Evolutionary conservation across 2,113 vertebrate genomes (phyloP).

Genomic region (Nicator chloris): DNA sequence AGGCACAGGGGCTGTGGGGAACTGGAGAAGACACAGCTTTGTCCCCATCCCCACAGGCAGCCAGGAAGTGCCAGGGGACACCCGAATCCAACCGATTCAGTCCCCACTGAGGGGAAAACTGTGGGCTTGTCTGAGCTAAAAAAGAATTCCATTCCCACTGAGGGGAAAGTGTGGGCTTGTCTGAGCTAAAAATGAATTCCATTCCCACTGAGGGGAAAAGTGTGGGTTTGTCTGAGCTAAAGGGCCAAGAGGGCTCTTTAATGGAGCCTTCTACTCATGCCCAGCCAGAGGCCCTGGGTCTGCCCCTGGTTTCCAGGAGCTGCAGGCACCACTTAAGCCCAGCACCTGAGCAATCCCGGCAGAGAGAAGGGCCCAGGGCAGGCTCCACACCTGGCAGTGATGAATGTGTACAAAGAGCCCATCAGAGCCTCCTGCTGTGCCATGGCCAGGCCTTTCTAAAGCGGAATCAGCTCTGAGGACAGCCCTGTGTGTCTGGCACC

Average conservation of each 20-base stretch:
- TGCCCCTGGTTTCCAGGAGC: not conserved
- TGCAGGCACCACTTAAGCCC: not conserved
- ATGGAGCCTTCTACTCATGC: not conserved
- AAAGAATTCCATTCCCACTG: too few species aligned
- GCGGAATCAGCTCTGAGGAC: rapidly evolving
- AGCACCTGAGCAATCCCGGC: not conserved
- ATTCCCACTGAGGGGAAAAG: too few species aligned
- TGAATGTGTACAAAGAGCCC: not conserved
- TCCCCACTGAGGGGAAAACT: not conserved
- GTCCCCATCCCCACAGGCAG: rapidly evolving
- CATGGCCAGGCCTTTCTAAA: not conserved
- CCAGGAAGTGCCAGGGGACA: not conserved
- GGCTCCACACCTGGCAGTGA: not conserved
- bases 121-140: not conserved
- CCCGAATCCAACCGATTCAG: not conserved
- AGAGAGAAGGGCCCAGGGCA: too few species aligned
- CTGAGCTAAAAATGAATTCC: not conserved
- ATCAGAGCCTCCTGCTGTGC: not conserved
- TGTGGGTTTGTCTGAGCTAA: not conserved
- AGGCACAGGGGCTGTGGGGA: rapidly evolving
- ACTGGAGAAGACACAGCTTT: not conserved
- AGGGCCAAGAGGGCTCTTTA: not conserved
- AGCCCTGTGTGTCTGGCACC: not conserved
- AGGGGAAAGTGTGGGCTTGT: not conserved
- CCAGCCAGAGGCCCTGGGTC: not conserved